These are phyloP conservation scores for Panagrolaimus sp. DNA, from an alignment of 1,140 invertebrate species.

Conservation along the genomic window DNA sequence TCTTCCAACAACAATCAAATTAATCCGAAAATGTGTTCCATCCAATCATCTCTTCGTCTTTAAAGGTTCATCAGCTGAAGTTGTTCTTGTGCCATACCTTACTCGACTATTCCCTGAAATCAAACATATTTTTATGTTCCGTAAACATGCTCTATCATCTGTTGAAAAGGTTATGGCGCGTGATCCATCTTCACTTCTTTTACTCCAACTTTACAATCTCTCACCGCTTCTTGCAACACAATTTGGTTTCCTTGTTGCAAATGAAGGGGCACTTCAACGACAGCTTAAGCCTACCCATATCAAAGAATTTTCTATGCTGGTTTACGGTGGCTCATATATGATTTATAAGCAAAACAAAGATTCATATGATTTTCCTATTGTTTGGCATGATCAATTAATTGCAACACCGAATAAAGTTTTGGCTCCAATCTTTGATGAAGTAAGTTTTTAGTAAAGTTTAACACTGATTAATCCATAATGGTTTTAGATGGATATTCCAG, in stretches of 20 bases:
- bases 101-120: not conserved
- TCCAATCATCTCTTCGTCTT: not conserved
- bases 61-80: not conserved
- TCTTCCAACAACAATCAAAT: not conserved
- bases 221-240: not conserved
- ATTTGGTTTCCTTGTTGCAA: not conserved
- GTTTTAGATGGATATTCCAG: not conserved
- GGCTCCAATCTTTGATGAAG: not conserved
- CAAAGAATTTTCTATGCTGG: constrained; percentile 1
- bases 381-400: constrained; percentile 8
- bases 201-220: not conserved
- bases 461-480: not conserved
- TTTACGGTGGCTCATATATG: not conserved
- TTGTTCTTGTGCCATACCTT: not conserved
- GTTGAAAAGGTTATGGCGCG: not conserved
- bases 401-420: not conserved
- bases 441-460: not conserved
- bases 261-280: not conserved
- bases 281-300: not conserved
- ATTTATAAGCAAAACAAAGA: constrained; percentile 4
- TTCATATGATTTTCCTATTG: not conserved
- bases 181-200: not conserved
- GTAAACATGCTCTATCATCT: not conserved
- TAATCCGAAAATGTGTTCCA: not conserved
- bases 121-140: constrained; percentile 4